Percentiles rank a stretch among this genome's conserved stretches.
phyloP scores from a whole-genome alignment of 2,888 invertebrate species.

The Diloba caeruleocephala region DNA sequence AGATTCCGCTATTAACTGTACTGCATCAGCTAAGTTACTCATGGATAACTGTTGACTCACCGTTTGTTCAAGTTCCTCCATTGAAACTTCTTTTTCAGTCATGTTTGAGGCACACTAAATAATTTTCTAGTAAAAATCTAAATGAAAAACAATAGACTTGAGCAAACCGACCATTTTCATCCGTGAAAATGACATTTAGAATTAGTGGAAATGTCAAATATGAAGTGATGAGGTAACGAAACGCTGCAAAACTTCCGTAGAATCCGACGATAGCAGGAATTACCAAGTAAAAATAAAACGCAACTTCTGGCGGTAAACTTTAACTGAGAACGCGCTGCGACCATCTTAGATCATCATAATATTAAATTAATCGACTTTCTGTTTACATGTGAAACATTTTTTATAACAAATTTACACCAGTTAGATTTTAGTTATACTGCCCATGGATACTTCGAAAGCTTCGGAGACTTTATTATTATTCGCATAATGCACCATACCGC shows the following conservation, averaged over 20 bases:
- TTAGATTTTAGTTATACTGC: too few relatives aligned
- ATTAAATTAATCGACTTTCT: too few relatives aligned
- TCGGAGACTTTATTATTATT: too few relatives aligned
- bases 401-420: too few relatives aligned
- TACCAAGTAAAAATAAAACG: conserved; percentile 22
- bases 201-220: conserved; percentile 41
- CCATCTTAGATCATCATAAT: too few relatives aligned
- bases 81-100: conserved; percentile 80
- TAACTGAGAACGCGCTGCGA: background rate
- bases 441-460: too few relatives aligned
- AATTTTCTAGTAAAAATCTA: conserved; percentile 61
- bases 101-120: conserved; percentile 63
- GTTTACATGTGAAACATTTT: too few relatives aligned
- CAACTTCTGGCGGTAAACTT: conserved; percentile 7
- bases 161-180: conserved; percentile 68
- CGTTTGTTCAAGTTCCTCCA: conserved; percentile 83
- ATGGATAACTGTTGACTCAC: conserved; percentile 64
- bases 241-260: conserved; percentile 10
- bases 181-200: conserved; percentile 52
- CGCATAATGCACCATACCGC: too few relatives aligned
- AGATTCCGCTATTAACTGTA: conserved; percentile 39
- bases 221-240: conserved; percentile 29
- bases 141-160: conserved; percentile 57
- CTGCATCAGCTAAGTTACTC: conserved; percentile 26
- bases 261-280: background rate